Evolutionary conservation across 2,113 vertebrate species (phyloP), one percentile per base, ranked within the genome.

Genomic region (Oostethus manadensis): DNA sequence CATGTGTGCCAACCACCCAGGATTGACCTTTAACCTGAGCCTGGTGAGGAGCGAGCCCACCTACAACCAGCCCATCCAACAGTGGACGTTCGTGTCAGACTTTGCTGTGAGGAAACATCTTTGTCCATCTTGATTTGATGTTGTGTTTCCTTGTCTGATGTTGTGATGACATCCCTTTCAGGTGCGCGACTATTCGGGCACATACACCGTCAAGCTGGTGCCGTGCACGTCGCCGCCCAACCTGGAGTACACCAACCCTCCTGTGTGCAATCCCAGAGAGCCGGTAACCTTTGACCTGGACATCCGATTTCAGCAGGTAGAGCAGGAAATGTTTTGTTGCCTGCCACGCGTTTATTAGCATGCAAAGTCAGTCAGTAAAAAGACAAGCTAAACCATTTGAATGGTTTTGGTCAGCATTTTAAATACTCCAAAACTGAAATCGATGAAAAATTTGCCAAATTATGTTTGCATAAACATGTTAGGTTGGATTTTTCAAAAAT

Each of bases 301-400:
- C 82, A 98, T 98, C 65, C 86, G 95, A 67, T 98, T 98, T 84
- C 96, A 98, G 70, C 96, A 98, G 94, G 96, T 98, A 64, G 11
- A 42, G 3, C 38, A 70, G 35, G 15, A 50, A n/a, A 51, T 6
- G 29, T 6, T 33, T 33, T 33, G 29, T 33, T 33, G 29, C 7
- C 29, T 7, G 29, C 29, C 29, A 33, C 29, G 29, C 29, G 29
- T 33, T 33, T 33, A 7, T 33, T 33, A 33, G 29, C 7, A 33
- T 22, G 8, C 22, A 46, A 11, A 1, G 16, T 14, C 13, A 10
- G 48, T 11, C 26, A 29, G 10, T 15, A n/a, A 8, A 45, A 45
- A 15, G 9, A 15, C 43, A 9, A 9, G 9, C 43, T 4, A 45
- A 15, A 45, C 9, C 43, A 17, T 13, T 3, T 46, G 44, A 16